A percentile compares a stretch with the other conserved stretches of the same genome.
phyloP scores from a whole-genome alignment of 2,888 invertebrate species.

The Agonopterix heracliana region DNA sequence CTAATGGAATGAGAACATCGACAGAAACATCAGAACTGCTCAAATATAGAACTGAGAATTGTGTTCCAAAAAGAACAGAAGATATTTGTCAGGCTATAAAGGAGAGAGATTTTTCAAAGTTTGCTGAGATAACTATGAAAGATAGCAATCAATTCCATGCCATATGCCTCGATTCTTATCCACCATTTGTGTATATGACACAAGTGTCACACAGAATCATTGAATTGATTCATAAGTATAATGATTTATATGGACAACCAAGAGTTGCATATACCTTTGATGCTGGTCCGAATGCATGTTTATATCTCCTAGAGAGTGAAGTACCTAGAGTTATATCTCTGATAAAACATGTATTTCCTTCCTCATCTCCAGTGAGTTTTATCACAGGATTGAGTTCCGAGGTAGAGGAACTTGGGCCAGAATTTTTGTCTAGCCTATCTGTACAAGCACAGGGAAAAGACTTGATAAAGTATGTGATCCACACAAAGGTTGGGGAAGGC shows the following conservation, averaged over 20 bases:
- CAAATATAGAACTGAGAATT: conserved; percentile 80
- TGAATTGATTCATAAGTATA: conserved; percentile 88
- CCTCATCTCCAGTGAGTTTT: conserved; percentile 52
- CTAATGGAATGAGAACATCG: conserved; percentile 90
- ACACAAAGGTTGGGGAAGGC: conserved; percentile 89
- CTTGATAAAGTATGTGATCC: conserved; percentile 86
- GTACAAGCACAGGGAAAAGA: conserved; percentile 64
- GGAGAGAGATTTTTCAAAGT: conserved; percentile 84
- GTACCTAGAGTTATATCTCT: conserved; percentile 81
- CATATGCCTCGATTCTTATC: conserved; percentile 93
- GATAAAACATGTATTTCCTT: conserved; percentile 84
- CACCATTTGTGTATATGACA: conserved; percentile 95
- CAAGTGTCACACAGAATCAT: conserved; percentile 89
- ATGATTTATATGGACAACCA: conserved; percentile 78
- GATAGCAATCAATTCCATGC: conserved; percentile 99
- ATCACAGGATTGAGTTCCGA: conserved; percentile 39
- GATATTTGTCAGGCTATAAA: conserved; percentile 75
- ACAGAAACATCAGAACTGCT: conserved; percentile 89
- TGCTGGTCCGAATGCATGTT: conserved; percentile 97
- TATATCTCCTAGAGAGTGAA: conserved; percentile 87
- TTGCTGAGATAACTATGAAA: conserved; percentile 96
- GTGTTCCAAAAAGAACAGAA: conserved; percentile 83
- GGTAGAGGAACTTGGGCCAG: conserved; percentile 20
- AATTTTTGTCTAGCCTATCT: conserved; percentile 39
- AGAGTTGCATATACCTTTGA: conserved; percentile 98